phyloP scores from a whole-genome alignment of 2,113 vertebrate species.

The Centrocercus urophasianus region DNA sequence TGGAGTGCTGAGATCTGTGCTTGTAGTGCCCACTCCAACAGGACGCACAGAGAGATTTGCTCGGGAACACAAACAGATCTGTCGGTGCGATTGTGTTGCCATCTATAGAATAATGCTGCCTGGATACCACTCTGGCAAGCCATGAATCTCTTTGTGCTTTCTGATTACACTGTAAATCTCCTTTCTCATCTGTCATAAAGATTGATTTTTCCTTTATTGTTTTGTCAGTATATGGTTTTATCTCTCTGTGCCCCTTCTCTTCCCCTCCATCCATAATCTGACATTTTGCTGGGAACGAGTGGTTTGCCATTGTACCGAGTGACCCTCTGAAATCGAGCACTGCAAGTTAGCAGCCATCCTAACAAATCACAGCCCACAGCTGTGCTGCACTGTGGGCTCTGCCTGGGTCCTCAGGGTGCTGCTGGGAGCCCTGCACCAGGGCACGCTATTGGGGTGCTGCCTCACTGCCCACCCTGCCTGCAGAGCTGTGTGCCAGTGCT shows the following conservation, averaged over 20 bases:
- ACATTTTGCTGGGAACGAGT: constrained; percentile 66
- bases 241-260: constrained; percentile 37
- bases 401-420: neutral
- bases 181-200: constrained; percentile 59
- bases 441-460: neutral
- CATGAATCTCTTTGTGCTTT: constrained; percentile 30
- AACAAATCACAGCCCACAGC: neutral
- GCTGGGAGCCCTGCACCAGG: neutral
- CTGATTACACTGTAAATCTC: constrained; percentile 63
- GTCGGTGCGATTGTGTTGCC: neutral
- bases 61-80: neutral
- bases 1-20: neutral
- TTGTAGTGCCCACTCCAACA: neutral
- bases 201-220: constrained; percentile 65
- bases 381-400: neutral
- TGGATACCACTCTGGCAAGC: neutral
- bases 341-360: neutral
- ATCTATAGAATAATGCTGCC: neutral
- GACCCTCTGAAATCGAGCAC: neutral
- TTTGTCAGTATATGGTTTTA: constrained; percentile 72
- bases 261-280: constrained; percentile 51
- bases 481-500: too few relatives aligned
- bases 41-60: neutral
- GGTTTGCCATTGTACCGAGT: neutral
- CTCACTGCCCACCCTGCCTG: neutral